Percentiles rank a stretch among this genome's conserved stretches.
Conservation (phyloP, 2,888 invertebrate species). For the Eristalis arbustorum region DNA sequence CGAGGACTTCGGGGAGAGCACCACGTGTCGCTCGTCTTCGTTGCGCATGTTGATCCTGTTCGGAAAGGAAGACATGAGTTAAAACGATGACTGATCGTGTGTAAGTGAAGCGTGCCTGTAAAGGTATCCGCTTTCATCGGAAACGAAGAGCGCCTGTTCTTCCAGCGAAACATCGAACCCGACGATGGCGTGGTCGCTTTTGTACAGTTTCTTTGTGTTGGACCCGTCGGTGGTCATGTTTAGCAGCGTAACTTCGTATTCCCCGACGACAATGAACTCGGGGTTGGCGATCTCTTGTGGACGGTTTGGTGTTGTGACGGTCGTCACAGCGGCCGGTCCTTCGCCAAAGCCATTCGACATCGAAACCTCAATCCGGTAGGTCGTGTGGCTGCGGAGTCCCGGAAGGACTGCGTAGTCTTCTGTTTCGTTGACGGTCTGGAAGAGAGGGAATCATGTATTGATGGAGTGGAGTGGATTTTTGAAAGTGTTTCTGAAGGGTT, state of each 20-base stretch:
- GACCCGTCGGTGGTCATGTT: constrained; percentile 79
- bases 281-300: constrained; percentile 66
- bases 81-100: background rate
- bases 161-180: constrained; percentile 90
- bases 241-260: constrained; percentile 85
- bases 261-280: constrained; percentile 85
- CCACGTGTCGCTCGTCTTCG: constrained; percentile 75
- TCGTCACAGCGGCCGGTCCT: constrained; percentile 86
- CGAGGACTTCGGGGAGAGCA: constrained; percentile 83
- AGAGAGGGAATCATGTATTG: background rate
- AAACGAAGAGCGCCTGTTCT: constrained; percentile 87
- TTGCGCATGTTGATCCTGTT: constrained; percentile 63
- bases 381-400: constrained; percentile 86
- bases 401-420: constrained; percentile 79
- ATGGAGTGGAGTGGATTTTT: too few species aligned
- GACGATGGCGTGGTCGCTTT: constrained; percentile 77
- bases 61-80: background rate
- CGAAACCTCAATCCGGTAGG: constrained; percentile 88
- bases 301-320: constrained; percentile 84
- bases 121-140: constrained; percentile 86
- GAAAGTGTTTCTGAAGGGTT: too few species aligned
- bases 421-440: constrained; percentile 2
- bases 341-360: constrained; percentile 91
- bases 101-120: constrained; percentile 77
- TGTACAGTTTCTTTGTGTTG: constrained; percentile 72